Base-by-base conservation (phyloP, 2,888 invertebrate species). In the Zeuzera pyrina region DNA sequence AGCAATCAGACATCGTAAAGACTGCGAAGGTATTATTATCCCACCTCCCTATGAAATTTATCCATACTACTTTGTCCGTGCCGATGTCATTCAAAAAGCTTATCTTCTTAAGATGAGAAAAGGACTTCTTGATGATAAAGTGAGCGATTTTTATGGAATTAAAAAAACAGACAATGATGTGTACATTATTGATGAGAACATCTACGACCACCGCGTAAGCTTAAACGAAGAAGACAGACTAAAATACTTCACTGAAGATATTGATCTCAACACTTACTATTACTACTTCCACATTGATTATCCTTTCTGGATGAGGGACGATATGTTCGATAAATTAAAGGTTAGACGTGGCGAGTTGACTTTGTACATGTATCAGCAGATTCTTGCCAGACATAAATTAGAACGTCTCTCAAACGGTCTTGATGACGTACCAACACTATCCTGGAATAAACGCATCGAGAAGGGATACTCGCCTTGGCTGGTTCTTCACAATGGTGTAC, bases 41-140 rank as follows among this genome's bases (percentile, higher is more conserved):
- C 87, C 87, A 25, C 84, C 87, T 38, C 77, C 84, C 2, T 87
- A 87, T 47, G 87, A 87, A 61, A 78, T 87, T 45, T 79, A 87
- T 42, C 91, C 91, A 0, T 87, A 88, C 72, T 86, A 84, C 59
- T 91, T 87, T 67, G 88, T 89, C 41, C 88, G 88, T 49, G 77
- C 85, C 12, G 88, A 90, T 49, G 87, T 89, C n/a, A 83, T 91
- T 46, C 79, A 86, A 38, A 85, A 79, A 33, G 77, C 84, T 3
- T 84, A 85, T 49, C 37, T 83, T 41, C 59, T 85, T 34, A 86
- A 86, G 47, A 79, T 79, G 79, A 84, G 70, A 53, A 76, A 49
- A 37, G 83, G 77, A 12, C 59, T 81, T 11, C 47, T 77, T 8
- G 83, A 83, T 38, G 42, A 55, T 33, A 86, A 86, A 52, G 70